A percentile compares a stretch with the other conserved stretches of the same genome.
These are phyloP conservation scores for Hemicentrotus pulcherrimus DNA, from an alignment of 35 echinoderm and acorn worm genomes.

Conservation along the genomic window DNA sequence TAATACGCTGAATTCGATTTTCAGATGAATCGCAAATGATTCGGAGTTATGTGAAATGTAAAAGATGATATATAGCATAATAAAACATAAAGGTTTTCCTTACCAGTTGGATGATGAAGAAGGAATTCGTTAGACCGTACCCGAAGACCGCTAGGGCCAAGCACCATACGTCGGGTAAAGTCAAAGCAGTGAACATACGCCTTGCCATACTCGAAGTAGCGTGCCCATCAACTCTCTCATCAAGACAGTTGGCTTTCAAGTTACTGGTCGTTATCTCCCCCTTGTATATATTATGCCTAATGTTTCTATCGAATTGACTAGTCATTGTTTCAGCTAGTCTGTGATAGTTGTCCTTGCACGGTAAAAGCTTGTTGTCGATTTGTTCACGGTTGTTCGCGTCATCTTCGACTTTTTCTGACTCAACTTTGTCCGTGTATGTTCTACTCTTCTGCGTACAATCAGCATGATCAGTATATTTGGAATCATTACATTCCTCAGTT, in stretches of 20 bases:
- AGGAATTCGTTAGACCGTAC: background rate
- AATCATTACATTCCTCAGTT: background rate
- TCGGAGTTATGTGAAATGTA: too few relatives aligned
- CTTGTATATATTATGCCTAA: background rate
- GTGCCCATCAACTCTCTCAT: background rate
- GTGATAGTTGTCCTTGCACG: background rate
- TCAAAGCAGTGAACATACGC: background rate
- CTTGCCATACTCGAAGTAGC: background rate
- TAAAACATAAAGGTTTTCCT: background rate
- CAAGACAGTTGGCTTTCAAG: background rate
- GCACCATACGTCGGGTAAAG: conserved; percentile 17
- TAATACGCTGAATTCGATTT: too few relatives aligned
- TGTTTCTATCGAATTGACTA: background rate
- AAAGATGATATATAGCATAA: too few relatives aligned
- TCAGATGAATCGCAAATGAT: too few relatives aligned
- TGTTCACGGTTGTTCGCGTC: background rate
- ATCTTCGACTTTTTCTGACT: background rate
- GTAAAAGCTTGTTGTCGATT: background rate
- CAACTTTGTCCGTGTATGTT: background rate
- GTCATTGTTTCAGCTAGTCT: background rate
- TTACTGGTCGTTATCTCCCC: background rate
- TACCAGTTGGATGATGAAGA: conserved; percentile 22
- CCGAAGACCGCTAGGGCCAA: background rate
- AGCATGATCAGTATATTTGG: background rate
- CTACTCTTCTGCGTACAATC: background rate